Evolutionary conservation across 2,797 vertebrate species (phyloP), one percentile per base, ranked within the genome.

Genomic region (Nannoperca obscura): DNA sequence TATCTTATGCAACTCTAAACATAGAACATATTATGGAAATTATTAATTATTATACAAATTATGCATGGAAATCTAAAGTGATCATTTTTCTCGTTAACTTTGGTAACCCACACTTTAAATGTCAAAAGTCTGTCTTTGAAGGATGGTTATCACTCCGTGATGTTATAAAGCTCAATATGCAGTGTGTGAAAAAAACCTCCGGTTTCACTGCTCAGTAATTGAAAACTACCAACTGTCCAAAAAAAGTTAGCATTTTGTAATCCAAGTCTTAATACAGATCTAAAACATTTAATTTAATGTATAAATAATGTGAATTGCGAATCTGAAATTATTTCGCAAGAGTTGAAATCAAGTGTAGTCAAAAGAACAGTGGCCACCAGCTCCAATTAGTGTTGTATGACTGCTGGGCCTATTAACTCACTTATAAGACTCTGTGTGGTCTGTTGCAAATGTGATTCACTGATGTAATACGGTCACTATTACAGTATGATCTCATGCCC

Each of bases 381-480:
- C 34, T 36, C 32, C 32, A 32, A 32, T 32, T 32, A 32, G 34
- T 36, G 34, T 36, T 36, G 9, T 36, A 36, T 36, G n/a, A 34
- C 34, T 7, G 13, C 27, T 22, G 5, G 14, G 19, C n/a, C 46
- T n/a, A 1, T 24, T 40, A 27, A 53, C 5, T 60, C 47, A 47
- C n/a, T 30, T 19, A 38, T 27, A 36, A 7, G n/a, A 40, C n/a
- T 60, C 7, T 17, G 19, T 60, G 77, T 64, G 71, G 68, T 63
- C 74, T 70, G 61, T 3, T 75, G 67, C 9, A 70, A 72, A 78
- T 76, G n/a, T 30, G 57, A 72, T 2, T 32, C 52, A 55, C 44
- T 5, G 12, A 38, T 64, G 30, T 52, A 61, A 17, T 22, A 53
- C 13, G 50, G 76, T 38, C 40, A 42, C 7, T 67, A n/a, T 44